These are phyloP conservation scores for Artibeus lituratus DNA, from an alignment of 2,797 vertebrate genomes.

Conservation along the genomic window DNA sequence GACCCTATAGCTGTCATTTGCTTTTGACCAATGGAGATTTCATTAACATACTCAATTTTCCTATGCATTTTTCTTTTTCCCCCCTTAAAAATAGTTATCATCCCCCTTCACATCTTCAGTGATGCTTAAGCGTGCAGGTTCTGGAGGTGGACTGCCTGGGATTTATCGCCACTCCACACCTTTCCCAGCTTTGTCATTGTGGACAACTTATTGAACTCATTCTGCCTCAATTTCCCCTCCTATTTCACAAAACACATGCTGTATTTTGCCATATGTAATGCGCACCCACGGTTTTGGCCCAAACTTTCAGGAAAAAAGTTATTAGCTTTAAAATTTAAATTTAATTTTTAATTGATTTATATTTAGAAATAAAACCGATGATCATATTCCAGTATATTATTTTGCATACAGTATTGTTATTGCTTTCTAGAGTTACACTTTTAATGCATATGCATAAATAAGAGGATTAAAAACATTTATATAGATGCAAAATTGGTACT, in stretches of 20 bases:
- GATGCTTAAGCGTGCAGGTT: neutral
- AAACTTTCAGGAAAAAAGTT: no score
- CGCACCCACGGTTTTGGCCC: no score
- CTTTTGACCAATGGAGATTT: constrained; percentile 43
- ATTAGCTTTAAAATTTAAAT: no score
- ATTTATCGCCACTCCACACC: neutral
- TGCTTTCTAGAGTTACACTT: no score
- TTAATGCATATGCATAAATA: no score
- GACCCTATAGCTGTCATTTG: constrained; percentile 22
- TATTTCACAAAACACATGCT: neutral
- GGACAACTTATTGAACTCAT: neutral
- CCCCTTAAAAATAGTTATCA: neutral
- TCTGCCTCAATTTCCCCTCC: constrained; percentile 1
- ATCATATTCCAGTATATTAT: no score
- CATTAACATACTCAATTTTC: constrained; percentile 43
- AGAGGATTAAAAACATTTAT: no score
- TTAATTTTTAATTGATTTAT: no score
- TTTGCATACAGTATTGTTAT: no score
- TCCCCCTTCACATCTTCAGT: neutral
- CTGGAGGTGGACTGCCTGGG: neutral
- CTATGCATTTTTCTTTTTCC: neutral
- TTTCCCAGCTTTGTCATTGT: neutral
- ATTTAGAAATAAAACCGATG: no score
- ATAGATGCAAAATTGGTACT: no score
- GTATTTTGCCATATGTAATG: no score